Base-by-base conservation (phyloP, 1,140 invertebrate genomes). In the Neodiprion pinetum region DNA sequence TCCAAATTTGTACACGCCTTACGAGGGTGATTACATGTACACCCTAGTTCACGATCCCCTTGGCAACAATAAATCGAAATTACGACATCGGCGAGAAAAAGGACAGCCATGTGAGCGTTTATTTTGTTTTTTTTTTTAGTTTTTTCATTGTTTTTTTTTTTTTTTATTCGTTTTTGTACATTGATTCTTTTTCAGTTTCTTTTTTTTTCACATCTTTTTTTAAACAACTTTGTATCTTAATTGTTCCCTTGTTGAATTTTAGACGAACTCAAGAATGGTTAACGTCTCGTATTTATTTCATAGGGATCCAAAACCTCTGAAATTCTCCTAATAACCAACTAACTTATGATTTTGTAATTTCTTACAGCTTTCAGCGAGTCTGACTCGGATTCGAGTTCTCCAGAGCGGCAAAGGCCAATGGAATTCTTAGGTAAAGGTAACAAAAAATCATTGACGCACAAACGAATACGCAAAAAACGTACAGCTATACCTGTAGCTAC, bases 381-480 rank as follows among this genome's bases (percentile, higher is more conserved):
- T 21, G 95, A 97, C 84, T 97, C 95, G 79, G 96, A 96, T 73
- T 94, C 93, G 86, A 96, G 94, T 81, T 95, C 95, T 67, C 86
- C 94, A 67, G 95, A 96, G 83, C 89, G 94, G 74, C 89, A 94
- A 77, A 86, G 91, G 80, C 91, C 92, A 76, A 91, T 92, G 61
- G 94, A 93, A 76, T 89, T 91, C 7, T 90, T 92, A 76, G 87
- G 89, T 17, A 93, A 93, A 84, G 90, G 91, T 28, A 93, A 91
- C 79, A 91, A 93, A 77, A 96, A 94, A 82, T 90, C 92, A 11
- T 92, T 92, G 28, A 91, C 93, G n/a, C 94, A 95, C 84, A 95
- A 95, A 84, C 92, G 95, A 79, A 92, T 92, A 74, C 91, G 94
- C 70, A 94, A 94, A 85, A 95, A 95, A 88, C 91, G 93, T 72